Evolutionary conservation across 2,888 invertebrate species (phyloP).

Genomic region (Drosophila hamatofila): DNA sequence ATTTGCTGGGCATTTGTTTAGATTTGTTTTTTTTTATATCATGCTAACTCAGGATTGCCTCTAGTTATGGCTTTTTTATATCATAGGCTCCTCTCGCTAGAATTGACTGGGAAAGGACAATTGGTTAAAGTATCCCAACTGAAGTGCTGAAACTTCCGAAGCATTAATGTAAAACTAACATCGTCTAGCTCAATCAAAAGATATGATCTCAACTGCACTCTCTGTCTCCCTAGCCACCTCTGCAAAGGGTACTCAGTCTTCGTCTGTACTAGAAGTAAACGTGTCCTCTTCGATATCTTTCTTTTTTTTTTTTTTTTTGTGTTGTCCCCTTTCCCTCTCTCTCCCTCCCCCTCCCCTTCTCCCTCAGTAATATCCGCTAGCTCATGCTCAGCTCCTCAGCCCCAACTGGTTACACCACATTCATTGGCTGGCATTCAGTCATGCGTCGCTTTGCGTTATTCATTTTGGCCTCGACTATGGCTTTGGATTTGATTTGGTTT

Average conservation of each 20-base stretch:
- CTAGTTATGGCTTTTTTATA: too few relatives aligned
- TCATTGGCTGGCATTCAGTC: slow-evolving; percentile 60
- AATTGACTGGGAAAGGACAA: too few relatives aligned
- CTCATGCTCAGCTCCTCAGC: neutral
- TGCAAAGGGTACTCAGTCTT: neutral
- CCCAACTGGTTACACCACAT: slow-evolving; percentile 20
- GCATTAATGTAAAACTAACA: too few relatives aligned
- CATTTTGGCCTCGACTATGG: slow-evolving; percentile 56
- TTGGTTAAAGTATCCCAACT: too few relatives aligned
- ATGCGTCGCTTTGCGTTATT: slow-evolving; percentile 71
- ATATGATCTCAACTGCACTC: neutral
- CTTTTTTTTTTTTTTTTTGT: too few relatives aligned
- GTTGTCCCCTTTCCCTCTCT: too few relatives aligned
- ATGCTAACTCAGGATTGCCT: too few relatives aligned
- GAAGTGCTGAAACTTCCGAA: too few relatives aligned
- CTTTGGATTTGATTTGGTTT: slow-evolving; percentile 22
- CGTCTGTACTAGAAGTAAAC: neutral
- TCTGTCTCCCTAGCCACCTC: neutral
- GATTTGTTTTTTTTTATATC: too few relatives aligned
- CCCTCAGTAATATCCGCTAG: neutral
- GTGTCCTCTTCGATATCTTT: neutral
- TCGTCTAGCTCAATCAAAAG: neutral
- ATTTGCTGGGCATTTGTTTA: too few relatives aligned
- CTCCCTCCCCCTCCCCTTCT: too few relatives aligned
- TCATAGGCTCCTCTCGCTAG: too few relatives aligned